These are phyloP conservation scores for Seriola rivoliana DNA, from an alignment of 2,113 vertebrate species.

Conservation along the genomic window DNA sequence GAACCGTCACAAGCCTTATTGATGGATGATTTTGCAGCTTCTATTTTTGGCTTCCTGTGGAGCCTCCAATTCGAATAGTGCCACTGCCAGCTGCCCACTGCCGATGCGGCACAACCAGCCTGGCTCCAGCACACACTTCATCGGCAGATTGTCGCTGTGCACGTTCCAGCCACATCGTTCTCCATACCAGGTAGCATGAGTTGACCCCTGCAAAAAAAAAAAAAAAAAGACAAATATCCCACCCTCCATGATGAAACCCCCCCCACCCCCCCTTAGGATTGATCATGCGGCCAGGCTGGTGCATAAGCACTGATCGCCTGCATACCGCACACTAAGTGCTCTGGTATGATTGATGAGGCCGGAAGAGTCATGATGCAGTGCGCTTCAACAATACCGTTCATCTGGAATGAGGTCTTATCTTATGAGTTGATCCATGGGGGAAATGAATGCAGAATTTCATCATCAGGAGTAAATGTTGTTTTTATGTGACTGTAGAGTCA, in stretches of 20 bases:
- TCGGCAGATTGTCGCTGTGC: conserved; percentile 49
- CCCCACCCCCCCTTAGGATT: conserved; percentile 33
- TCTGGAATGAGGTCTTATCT: neutral
- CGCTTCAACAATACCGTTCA: conserved; percentile 32
- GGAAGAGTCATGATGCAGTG: conserved; percentile 40
- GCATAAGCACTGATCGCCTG: conserved; percentile 56
- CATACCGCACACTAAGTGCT: conserved; percentile 56
- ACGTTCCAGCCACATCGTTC: conserved; percentile 15
- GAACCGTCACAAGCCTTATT: conserved; percentile 28
- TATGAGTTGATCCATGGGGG: neutral
- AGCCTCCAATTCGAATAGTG: conserved; percentile 44
- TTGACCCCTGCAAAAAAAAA: conserved; percentile 51
- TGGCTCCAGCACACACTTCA: conserved; percentile 46
- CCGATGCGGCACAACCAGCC: conserved; percentile 57
- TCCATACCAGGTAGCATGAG: conserved; percentile 18
- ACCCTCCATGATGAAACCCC: neutral
- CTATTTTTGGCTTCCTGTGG: conserved; percentile 64
- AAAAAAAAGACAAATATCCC: conserved; percentile 49
- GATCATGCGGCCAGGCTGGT: conserved; percentile 49
- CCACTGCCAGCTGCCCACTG: conserved; percentile 53
- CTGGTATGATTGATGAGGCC: conserved; percentile 63
- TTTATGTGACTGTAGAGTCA: conserved; percentile 51
- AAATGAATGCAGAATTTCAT: conserved; percentile 38
- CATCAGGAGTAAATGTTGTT: conserved; percentile 47
- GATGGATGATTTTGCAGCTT: conserved; percentile 72